phyloP scores from a whole-genome alignment of 2,113 vertebrate genomes.

The Semicossyphus pulcher region DNA sequence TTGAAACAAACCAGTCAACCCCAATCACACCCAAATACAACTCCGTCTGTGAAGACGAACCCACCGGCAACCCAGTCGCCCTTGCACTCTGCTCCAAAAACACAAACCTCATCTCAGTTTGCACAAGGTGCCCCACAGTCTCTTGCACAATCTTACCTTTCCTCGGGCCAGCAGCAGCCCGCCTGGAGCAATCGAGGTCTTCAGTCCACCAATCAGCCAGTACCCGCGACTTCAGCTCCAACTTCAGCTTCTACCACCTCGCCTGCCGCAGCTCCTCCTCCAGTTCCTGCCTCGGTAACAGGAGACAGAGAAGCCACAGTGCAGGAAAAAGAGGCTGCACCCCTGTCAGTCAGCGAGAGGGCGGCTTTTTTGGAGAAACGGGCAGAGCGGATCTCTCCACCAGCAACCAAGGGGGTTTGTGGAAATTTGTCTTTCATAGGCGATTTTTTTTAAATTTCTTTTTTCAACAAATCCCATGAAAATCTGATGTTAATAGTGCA shows the following conservation, averaged over 20 bases:
- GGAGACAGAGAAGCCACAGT: slow-evolving; percentile 22
- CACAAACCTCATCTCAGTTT: slow-evolving; percentile 33
- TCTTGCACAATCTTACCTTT: slow-evolving; percentile 45
- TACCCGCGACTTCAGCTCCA: slow-evolving; percentile 20
- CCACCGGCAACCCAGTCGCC: slow-evolving; percentile 35
- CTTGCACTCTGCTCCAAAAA: slow-evolving; percentile 26
- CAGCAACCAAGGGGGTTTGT: slow-evolving; percentile 73
- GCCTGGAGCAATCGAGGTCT: slow-evolving; percentile 50
- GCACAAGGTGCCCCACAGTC: slow-evolving; percentile 30
- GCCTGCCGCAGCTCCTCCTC: slow-evolving; percentile 9
- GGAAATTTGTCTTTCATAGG: slow-evolving; percentile 43
- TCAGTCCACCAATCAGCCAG: slow-evolving; percentile 28
- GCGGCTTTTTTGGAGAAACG: slow-evolving; percentile 66
- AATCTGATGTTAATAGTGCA: neutral
- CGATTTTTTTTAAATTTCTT: too few species aligned
- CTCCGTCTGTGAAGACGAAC: slow-evolving; percentile 26
- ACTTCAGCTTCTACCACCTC: neutral
- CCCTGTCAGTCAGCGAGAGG: slow-evolving; percentile 44
- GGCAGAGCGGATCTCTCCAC: slow-evolving; percentile 45
- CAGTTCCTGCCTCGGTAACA: slow-evolving; percentile 18
- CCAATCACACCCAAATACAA: slow-evolving; percentile 24
- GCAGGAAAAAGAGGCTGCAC: slow-evolving; percentile 45
- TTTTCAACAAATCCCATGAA: slow-evolving; percentile 4
- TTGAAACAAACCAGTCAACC: slow-evolving; percentile 46
- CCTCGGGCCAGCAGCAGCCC: slow-evolving; percentile 58